phyloP scores from a whole-genome alignment of 2,797 vertebrate genomes.

The Dryobates pubescens region DNA sequence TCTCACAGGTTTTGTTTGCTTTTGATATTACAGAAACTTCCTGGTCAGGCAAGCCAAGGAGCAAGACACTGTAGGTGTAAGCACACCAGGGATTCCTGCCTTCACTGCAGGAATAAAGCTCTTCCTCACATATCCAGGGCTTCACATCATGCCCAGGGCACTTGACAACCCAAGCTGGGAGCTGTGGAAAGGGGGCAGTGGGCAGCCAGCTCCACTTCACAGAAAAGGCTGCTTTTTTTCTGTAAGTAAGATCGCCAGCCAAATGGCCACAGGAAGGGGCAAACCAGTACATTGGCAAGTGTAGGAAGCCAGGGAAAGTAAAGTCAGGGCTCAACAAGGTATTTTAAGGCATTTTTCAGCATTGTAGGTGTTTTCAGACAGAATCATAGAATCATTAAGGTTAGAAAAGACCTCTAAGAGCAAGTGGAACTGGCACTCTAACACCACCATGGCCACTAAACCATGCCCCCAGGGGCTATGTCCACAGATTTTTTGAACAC shows the following conservation, averaged over 20 bases:
- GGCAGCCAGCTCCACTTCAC: background rate
- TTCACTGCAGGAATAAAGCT: background rate
- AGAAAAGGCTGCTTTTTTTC: background rate
- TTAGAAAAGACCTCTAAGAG: too few relatives aligned
- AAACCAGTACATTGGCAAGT: background rate
- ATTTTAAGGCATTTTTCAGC: background rate
- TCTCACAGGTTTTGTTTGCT: slow-evolving; percentile 55
- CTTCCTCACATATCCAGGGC: background rate
- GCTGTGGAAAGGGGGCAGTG: rapidly evolving
- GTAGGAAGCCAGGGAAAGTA: background rate
- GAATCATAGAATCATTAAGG: too few relatives aligned
- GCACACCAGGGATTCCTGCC: background rate
- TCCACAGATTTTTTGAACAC: too few relatives aligned
- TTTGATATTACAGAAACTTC: slow-evolving; percentile 68
- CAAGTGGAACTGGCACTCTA: too few relatives aligned
- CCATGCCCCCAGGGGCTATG: too few relatives aligned
- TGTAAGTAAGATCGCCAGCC: background rate
- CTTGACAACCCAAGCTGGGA: background rate
- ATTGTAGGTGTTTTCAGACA: background rate
- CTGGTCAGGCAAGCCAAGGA: slow-evolving; percentile 43
- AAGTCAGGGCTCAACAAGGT: background rate
- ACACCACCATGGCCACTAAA: too few relatives aligned
- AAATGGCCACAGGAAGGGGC: background rate
- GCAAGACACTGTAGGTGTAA: background rate
- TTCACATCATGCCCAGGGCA: background rate